These are phyloP conservation scores for Smithornis capensis DNA, from an alignment of 2,113 vertebrate species.

Conservation along the genomic window DNA sequence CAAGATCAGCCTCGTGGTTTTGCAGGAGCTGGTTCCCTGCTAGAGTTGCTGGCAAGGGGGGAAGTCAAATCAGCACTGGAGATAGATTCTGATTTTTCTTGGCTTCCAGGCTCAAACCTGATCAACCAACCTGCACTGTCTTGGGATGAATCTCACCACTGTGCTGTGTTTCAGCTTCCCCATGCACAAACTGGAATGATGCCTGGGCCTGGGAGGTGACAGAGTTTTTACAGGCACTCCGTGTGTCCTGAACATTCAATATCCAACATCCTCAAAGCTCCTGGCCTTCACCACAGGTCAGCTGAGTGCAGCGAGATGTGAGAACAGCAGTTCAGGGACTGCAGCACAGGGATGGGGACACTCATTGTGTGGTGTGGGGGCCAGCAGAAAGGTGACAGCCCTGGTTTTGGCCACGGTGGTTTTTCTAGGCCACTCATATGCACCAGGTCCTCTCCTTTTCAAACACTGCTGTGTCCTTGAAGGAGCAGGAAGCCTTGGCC, in stretches of 20 bases:
- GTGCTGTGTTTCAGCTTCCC: background rate
- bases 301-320: background rate
- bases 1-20: background rate
- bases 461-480: background rate
- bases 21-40: background rate
- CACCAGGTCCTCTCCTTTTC: background rate
- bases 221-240: background rate
- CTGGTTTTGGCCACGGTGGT: background rate
- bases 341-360: accelerated
- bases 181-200: background rate
- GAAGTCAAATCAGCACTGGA: background rate
- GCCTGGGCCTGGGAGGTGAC: background rate
- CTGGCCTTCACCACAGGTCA: background rate
- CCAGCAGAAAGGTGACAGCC: background rate
- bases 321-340: background rate
- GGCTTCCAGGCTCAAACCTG: background rate
- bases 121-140: accelerated
- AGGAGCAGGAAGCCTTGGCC: background rate
- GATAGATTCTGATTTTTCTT: background rate
- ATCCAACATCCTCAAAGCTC: background rate
- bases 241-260: background rate
- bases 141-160: background rate
- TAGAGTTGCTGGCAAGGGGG: background rate
- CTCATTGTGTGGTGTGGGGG: accelerated
- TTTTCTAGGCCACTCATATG: background rate